These are phyloP conservation scores for Isoperla grammatica DNA, from an alignment of 2,888 invertebrate species.

Conservation along the genomic window DNA sequence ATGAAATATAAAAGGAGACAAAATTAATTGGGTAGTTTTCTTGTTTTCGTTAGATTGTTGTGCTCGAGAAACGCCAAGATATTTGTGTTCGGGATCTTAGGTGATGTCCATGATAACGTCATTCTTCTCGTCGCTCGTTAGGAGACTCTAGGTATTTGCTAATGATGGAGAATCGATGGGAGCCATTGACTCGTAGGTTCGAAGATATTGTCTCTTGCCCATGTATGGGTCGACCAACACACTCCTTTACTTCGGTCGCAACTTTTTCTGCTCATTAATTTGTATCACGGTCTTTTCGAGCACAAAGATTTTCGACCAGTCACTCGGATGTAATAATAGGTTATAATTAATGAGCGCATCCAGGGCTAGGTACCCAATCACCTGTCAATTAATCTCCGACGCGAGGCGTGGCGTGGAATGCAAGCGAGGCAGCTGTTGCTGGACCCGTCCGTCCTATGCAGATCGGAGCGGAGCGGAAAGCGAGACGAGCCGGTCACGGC, in stretches of 20 bases:
- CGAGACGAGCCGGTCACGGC: not conserved
- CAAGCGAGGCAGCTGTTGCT: not conserved
- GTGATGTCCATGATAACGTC: slow-evolving; percentile 4
- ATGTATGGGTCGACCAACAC: slow-evolving; percentile 17
- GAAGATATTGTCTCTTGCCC: slow-evolving; percentile 17
- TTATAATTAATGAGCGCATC: slow-evolving; percentile 16
- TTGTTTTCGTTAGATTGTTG: slow-evolving; percentile 11
- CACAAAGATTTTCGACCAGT: slow-evolving; percentile 10
- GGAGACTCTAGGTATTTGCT: slow-evolving; percentile 7
- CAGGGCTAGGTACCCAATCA: slow-evolving; percentile 15
- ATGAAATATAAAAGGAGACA: not conserved
- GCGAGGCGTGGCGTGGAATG: not conserved
- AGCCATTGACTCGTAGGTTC: not conserved
- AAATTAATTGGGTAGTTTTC: slow-evolving; percentile 15
- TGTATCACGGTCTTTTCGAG: slow-evolving; percentile 11
- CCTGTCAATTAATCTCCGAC: slow-evolving; percentile 22
- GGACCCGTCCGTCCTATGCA: slow-evolving; percentile 7
- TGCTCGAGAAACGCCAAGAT: not conserved
- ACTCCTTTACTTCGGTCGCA: slow-evolving; percentile 18
- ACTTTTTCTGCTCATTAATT: slow-evolving; percentile 20
- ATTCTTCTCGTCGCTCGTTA: not conserved
- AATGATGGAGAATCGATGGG: slow-evolving; percentile 13
- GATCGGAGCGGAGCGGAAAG: not conserved
- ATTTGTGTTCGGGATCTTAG: not conserved
- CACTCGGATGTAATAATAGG: slow-evolving; percentile 12